A percentile compares a stretch with the other conserved stretches of the same genome.
These are phyloP conservation scores for Peucedramus taeniatus DNA, from an alignment of 2,113 vertebrate genomes.

Conservation along the genomic window DNA sequence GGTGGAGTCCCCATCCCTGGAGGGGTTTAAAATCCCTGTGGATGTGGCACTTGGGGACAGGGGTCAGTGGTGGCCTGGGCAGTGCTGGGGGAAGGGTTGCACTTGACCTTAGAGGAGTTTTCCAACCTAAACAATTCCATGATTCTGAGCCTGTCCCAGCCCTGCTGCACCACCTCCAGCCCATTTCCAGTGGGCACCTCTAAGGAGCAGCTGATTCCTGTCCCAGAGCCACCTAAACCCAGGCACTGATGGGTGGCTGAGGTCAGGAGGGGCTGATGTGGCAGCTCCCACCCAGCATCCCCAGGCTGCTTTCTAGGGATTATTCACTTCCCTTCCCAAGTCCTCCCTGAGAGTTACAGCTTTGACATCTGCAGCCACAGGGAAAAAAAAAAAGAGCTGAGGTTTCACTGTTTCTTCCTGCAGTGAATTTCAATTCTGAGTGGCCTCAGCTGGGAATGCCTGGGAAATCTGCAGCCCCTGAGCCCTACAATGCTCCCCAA, in stretches of 20 bases:
- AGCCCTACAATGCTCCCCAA: not conserved
- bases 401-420: not conserved
- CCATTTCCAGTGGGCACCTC: not conserved
- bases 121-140: not conserved
- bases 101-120: not conserved
- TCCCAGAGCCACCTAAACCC: not conserved
- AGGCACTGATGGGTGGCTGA: fast-evolving
- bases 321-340: not conserved
- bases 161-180: not conserved
- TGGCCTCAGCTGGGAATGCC: not conserved
- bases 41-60: not conserved
- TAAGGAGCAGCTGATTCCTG: not conserved
- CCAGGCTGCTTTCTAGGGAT: not conserved
- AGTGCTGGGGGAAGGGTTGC: not conserved
- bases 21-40: fast-evolving
- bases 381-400: not conserved
- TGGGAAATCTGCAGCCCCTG: not conserved
- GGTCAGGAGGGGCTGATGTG: not conserved
- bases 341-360: not conserved
- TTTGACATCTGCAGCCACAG: not conserved
- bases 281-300: not conserved
- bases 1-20: fast-evolving
- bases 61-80: not conserved
- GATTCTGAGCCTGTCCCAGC: not conserved
- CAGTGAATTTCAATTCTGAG: not conserved